Evolutionary conservation across 2,113 vertebrate genomes (phyloP), one percentile per base, ranked within the genome.

Genomic region (Ophthalmolycus amberensis): DNA sequence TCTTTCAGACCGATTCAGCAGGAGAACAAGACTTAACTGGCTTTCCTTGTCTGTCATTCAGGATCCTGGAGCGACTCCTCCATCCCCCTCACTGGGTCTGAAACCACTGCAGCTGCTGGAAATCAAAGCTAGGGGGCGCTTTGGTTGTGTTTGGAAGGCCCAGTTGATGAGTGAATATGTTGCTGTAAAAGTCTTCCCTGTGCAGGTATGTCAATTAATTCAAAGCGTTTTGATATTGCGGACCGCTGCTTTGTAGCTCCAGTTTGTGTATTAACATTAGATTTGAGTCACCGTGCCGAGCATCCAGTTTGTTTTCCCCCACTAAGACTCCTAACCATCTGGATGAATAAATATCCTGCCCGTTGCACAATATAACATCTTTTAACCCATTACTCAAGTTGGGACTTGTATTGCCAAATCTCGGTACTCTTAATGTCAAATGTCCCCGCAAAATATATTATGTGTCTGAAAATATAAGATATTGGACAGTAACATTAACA

Each of bases 81-180:
- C 98, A 0, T 99, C 98, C 29, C 98, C 98, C 1, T 71, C 97
- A 87, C 96, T 98, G 86, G 97, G 98, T 77, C 94, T 98, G 56
- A 99, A 99, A 91, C 98, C 98, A 0, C 91, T 99, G 86, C 98
- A 99, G 92, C 92, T 99, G 80, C 89, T 99, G 91, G 98, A 99
- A 93, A 95, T 99, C 89, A 99, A 99, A 91, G 98, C 98, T 0
- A 96, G 98, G 86, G 98, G 98, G 34, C 97, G 98, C 77, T 99
- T 99, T 2, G 98, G 98, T 77, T 99, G 98, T 0, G 98, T 99
- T 6, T 99, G 98, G 98, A 99, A 99, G 89, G 98, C 98, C 34
- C 97, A 98, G 89, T 90, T 99, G 85, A 96, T 98, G 95, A 99
- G 96, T 0, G 98, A 99, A 84, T 97, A 97, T 0, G 98, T 99